Evolutionary conservation across 2,113 vertebrate genomes (phyloP).

Genomic region (Orthonyx spaldingii): DNA sequence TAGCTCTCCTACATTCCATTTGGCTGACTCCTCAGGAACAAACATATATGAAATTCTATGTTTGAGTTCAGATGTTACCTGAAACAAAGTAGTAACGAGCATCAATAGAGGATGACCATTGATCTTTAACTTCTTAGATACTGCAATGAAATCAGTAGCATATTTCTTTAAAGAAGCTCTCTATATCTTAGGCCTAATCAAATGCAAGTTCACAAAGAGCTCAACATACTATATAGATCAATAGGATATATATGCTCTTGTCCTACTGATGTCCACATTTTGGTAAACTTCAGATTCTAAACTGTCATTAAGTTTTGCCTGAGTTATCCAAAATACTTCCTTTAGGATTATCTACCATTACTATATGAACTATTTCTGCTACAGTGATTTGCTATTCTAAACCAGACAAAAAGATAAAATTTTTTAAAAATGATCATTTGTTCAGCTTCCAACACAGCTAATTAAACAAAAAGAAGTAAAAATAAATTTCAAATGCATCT

Average conservation of each 20-base stretch:
- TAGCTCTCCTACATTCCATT: background rate
- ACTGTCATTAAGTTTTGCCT: background rate
- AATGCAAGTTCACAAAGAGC: background rate
- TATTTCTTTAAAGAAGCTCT: background rate
- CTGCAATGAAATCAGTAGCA: background rate
- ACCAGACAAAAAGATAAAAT: background rate
- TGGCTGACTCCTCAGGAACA: background rate
- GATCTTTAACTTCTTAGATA: background rate
- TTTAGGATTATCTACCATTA: background rate
- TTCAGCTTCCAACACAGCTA: background rate
- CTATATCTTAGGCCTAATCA: background rate
- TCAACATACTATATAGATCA: background rate
- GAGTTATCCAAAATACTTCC: background rate
- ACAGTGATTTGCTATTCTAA: background rate
- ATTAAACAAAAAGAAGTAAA: background rate
- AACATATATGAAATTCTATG: background rate
- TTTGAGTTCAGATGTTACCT: background rate
- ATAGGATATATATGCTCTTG: background rate
- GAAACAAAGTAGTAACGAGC: background rate
- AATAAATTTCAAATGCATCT: background rate
- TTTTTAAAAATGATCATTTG: background rate
- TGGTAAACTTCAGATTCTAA: background rate
- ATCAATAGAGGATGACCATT: background rate
- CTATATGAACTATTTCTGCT: background rate
- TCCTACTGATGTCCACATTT: background rate